Base-by-base conservation (phyloP, 2,797 vertebrate species). In the Leptoclinus maculatus region DNA sequence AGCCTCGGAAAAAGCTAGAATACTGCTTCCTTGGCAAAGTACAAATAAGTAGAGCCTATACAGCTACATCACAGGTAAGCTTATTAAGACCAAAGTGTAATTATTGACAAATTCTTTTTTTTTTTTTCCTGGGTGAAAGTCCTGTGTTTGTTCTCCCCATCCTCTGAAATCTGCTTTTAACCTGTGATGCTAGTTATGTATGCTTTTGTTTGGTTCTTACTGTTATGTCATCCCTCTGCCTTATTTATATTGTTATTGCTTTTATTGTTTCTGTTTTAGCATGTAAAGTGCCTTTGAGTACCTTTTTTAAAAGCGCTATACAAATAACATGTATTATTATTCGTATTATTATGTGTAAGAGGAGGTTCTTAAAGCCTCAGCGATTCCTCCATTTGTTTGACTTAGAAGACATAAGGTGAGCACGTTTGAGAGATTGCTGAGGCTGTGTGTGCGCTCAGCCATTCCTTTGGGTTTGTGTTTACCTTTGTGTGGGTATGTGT, bases 401-500 rank as follows among this genome's bases (percentile, higher is more conserved):
- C 68, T 71, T 63, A 66, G 79, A 49, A 60, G 74, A 84, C 72
- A 47, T 62, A 76, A 74, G 65, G 82, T 76, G 74, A 79, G 73
- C 74, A 66, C 23, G 67, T 87, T 78, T 47, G 25, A 10, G 65
- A 79, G 82, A 74, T 64, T 85, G 68, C 38, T 8, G 32, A 74
- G 65, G 69, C 65, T 83, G 77, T 45, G 68, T 59, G 74, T 72
- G 57, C 25, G 75, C 59, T 57, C 74, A 72, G 67, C 59, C 64
- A 53, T 77, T 49, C 60, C 54, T 71, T 78, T 69, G 66, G 51
- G 79, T 66, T 57, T 76, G 66, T 86, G 83, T 85, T 87, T 84
- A 73, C 59, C 25, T 81, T 43, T 63, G 68, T 78, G 81, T 74
- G 69, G 66, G 70, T 69, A 17, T 66, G 83, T 57, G 68, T 80